Percentiles rank a stretch among this genome's conserved stretches.
Evolutionary conservation across 35 echinoderm and acorn worm species (phyloP).

Genomic region (Anneissia japonica): DNA sequence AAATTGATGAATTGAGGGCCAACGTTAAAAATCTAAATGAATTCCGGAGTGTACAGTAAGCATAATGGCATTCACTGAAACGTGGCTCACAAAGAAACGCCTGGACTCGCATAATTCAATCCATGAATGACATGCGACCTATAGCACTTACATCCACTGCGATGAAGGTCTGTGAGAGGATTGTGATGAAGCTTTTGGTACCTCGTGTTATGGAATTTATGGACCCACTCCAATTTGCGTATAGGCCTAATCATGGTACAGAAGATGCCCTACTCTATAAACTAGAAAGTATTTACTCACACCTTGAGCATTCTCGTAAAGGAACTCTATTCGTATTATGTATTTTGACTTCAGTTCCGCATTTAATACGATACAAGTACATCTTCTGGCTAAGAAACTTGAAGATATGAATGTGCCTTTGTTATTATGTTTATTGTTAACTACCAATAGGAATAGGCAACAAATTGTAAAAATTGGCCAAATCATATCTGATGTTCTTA

Average conservation of each 20-base stretch:
- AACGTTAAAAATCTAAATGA: too few species aligned
- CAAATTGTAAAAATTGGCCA: too few species aligned
- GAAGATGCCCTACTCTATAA: constrained; percentile 29
- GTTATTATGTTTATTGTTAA: constrained; percentile 6
- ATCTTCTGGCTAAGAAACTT: constrained; percentile 3
- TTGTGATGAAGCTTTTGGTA: too few species aligned
- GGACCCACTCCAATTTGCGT: constrained; percentile 38
- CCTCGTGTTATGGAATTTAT: background rate
- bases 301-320: background rate
- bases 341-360: constrained; percentile 36
- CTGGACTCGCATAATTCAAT: too few species aligned
- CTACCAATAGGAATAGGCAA: too few species aligned
- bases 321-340: constrained; percentile 7
- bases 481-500: background rate
- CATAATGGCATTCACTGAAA: too few species aligned
- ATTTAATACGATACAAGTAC: constrained; percentile 25
- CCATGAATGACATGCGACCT: too few species aligned
- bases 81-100: background rate
- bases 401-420: background rate
- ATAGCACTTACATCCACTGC: too few species aligned
- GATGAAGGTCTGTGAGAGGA: too few species aligned
- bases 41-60: too few species aligned
- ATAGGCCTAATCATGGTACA: constrained; percentile 10
- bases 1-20: background rate
- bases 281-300: constrained; percentile 23